A percentile compares a stretch with the other conserved stretches of the same genome.
Evolutionary conservation across 1,140 invertebrate species (phyloP).

Genomic region (Laupala kohalensis): DNA sequence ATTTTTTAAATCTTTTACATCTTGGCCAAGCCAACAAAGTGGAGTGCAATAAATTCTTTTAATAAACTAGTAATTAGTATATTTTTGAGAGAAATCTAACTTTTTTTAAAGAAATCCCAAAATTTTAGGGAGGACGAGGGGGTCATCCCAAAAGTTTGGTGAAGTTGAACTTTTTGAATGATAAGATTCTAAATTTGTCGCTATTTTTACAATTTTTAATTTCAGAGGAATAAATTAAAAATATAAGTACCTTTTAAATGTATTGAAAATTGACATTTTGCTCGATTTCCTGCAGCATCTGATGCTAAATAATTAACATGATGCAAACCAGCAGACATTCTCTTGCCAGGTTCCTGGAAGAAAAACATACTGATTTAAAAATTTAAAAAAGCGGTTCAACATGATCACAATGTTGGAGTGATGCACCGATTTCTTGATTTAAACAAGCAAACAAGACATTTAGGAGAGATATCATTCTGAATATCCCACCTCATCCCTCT

Average conservation of each 20-base stretch:
- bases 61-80: no score
- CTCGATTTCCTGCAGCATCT: constrained; percentile 43
- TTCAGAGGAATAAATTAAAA: background rate
- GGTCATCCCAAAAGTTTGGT: no score
- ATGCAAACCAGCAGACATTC: constrained; percentile 41
- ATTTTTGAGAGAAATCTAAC: no score
- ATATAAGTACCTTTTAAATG: constrained; percentile 38
- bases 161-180: no score
- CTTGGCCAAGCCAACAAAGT: no score
- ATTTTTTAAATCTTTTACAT: no score
- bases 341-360: constrained; percentile 42
- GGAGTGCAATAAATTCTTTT: no score
- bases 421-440: no score
- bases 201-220: background rate
- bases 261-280: constrained; percentile 46
- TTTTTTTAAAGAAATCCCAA: no score
- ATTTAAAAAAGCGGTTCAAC: background rate
- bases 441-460: background rate
- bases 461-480: background rate
- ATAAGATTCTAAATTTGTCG: no score
- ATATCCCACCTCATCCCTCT: background rate
- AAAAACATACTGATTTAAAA: background rate
- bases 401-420: no score
- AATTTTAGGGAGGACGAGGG: no score
- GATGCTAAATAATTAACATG: constrained; percentile 47